Evolutionary conservation across 2,888 invertebrate genomes (phyloP), one percentile per base, ranked within the genome.

Genomic region (Eurois occulta): DNA sequence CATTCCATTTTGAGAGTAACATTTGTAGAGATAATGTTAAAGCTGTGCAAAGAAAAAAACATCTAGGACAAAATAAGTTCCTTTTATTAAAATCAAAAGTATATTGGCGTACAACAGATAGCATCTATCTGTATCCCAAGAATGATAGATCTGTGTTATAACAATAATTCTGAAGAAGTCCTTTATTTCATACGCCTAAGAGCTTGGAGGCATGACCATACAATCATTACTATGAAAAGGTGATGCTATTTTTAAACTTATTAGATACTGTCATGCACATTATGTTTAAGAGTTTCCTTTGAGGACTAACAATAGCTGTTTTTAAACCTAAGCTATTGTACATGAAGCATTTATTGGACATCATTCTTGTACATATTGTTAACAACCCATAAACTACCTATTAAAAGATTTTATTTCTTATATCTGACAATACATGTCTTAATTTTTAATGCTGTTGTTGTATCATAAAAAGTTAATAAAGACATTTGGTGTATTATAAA

Each of bases 301-400:
- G 64, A 80, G 21, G 64, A 55, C 11, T 60, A 77, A 88, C 80
- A 85, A 87, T 87, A 81, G 76, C 62, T 78, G 72, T 86, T 84
- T 77, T 75, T 70, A 71, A 80, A 84, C 32, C 60, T 77, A 38
- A 78, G 46, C 69, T 66, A 86, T 87, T 87, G 83, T 85, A 55
- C 60, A 46, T 41, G 13, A 62, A 75, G 11, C 73, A 72, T 85
- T 86, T 83, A 87, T 86, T 81, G 64, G 62, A 73, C 72, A 77
- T 72, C 58, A 84, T 72, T 77, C 32, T 69, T 38, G 72, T 72
- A 65, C 70, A 60, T 83, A 71, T 71, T 75, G 72, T 86, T 77
- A 65, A 80, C 43, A 74, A 32, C 28, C 72, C 60, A 77, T 81
- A 78, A 79, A 75, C n/a, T 68, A 43, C 13, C 64, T 32, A 69